Conservation (phyloP, 2,113 vertebrate genomes). For the Caranx ignobilis region DNA sequence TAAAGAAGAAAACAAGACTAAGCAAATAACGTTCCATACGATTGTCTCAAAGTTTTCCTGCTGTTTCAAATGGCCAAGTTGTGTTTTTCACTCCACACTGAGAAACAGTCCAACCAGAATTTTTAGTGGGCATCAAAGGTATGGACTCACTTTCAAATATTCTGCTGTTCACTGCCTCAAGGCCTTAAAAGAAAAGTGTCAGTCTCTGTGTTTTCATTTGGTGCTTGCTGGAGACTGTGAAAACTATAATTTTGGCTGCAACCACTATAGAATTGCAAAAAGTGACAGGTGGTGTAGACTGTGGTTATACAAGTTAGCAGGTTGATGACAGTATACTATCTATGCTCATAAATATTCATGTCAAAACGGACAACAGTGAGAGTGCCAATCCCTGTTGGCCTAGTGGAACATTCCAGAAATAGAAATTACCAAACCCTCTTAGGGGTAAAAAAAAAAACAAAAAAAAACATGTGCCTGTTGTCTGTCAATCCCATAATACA, state of each 20-base stretch:
- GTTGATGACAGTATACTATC: slow-evolving; percentile 16
- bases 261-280: not conserved
- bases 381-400: slow-evolving; percentile 11
- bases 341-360: slow-evolving; percentile 43
- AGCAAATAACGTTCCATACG: slow-evolving; percentile 5
- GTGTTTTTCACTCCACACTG: not conserved
- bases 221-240: not conserved
- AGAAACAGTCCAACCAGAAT: not conserved
- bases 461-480: not conserved
- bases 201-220: not conserved
- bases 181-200: not conserved
- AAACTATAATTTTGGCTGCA: not conserved
- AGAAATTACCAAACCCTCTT: slow-evolving; percentile 30
- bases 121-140: slow-evolving; percentile 15
- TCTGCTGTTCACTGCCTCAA: not conserved
- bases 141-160: not conserved
- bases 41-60: slow-evolving; percentile 2
- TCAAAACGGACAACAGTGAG: slow-evolving; percentile 1
- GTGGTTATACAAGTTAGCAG: not conserved
- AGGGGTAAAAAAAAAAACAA: slow-evolving; percentile 13
- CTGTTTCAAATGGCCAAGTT: not conserved
- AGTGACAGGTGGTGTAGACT: not conserved
- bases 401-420: slow-evolving; percentile 19
- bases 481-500: slow-evolving; percentile 25
- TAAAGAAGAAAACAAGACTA: slow-evolving; percentile 9